Percentiles rank a stretch among this genome's conserved stretches.
These are phyloP conservation scores for Oreochromis mossambicus DNA, from an alignment of 2,797 vertebrate species.

Conservation along the genomic window DNA sequence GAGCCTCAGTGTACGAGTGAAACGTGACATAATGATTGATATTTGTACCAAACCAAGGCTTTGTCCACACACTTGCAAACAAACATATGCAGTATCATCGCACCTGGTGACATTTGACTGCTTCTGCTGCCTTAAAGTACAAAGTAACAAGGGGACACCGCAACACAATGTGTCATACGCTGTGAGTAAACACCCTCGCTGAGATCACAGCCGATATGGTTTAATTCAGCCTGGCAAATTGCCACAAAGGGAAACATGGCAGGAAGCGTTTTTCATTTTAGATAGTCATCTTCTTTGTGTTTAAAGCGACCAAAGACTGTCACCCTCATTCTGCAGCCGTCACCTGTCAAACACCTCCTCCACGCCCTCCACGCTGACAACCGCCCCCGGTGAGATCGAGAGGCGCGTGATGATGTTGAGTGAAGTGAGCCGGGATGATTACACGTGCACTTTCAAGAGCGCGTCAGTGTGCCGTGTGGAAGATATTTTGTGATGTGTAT, in stretches of 20 bases:
- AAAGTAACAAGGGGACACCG: background rate
- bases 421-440: background rate
- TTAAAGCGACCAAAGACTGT: constrained; percentile 26
- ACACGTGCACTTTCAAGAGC: background rate
- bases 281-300: constrained; percentile 40
- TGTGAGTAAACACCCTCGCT: background rate
- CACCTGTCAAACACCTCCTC: constrained; percentile 27
- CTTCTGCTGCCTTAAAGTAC: background rate
- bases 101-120: background rate
- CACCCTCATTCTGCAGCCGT: constrained; percentile 23
- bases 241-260: background rate
- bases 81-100: background rate
- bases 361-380: background rate
- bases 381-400: background rate
- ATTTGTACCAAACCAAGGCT: background rate
- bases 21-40: background rate
- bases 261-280: constrained; percentile 20
- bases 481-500: background rate
- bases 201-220: background rate
- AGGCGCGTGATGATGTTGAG: background rate
- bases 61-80: background rate
- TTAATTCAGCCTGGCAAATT: background rate
- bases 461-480: background rate
- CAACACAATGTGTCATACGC: background rate
- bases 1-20: background rate